Evolutionary conservation across 2,888 invertebrate genomes (phyloP), one percentile per base, ranked within the genome.

Genomic region (Drosophila meridiana): DNA sequence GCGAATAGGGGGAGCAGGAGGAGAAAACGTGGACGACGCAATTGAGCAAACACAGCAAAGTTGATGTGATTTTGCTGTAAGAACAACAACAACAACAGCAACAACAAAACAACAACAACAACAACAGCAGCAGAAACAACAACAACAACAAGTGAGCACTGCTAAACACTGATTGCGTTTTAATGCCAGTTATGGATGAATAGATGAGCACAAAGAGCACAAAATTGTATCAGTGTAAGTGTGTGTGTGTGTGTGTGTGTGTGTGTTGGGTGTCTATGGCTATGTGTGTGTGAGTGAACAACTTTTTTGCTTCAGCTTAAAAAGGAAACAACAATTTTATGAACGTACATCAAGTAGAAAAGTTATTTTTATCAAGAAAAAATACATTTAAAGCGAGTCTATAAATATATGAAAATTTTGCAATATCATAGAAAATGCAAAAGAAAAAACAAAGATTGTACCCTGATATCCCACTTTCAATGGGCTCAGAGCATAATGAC

Each of bases 141-240:
- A 69, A 52, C 55, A 68, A 11, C 45, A 47, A 38, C 8, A 48
- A 68, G 38, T 69, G 53, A 64, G 73, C 78, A 67, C 43, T 86
- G 83, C 77, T 81, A 75, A 85, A 86, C 88, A 83, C 79, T 88
- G 84, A 85, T 85, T 85, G 83, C 79, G 88, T 85, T 88, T 85
- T 85, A 88, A 86, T 83, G 88, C 86, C 79, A 75, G 81, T 77
- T 88, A 88, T 83, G 79, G 86, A 69, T 86, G 79, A 83, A 70
- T 72, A 69, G 80, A 75, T 59, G 77, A 61, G 68, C 48, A 68
- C 58, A 76, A 76, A 71, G 47, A 58, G 47, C 48, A 58, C 36
- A 47, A 26, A 34, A 34, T 43, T 58, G 13, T 45, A 45, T 20
- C 43, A 42, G 40, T 40, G 56, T 34, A 14, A 20, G 20, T 11